Evolutionary conservation across 2,888 invertebrate genomes (phyloP).

Genomic region (Epicampocera succincta): DNA sequence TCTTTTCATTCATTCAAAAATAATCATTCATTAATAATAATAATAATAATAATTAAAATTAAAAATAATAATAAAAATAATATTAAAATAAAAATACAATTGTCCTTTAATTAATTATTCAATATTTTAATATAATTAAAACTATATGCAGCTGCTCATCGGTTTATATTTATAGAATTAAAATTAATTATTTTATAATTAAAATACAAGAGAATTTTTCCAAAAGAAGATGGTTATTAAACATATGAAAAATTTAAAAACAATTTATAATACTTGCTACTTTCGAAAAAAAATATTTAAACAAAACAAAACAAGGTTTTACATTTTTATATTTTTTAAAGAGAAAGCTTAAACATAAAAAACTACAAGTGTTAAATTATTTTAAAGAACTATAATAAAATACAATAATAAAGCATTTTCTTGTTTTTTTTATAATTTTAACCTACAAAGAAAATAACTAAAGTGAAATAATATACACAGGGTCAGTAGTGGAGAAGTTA

Average conservation of each 20-base stretch:
- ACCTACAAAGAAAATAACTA: constrained; percentile 42
- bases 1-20: constrained; percentile 74
- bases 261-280: constrained; percentile 65
- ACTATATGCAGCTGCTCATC: constrained; percentile 67
- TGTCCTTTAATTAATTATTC: constrained; percentile 58
- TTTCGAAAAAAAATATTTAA: constrained; percentile 47
- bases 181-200: constrained; percentile 58
- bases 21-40: constrained; percentile 76
- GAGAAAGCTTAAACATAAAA: constrained; percentile 31
- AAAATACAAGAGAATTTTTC: constrained; percentile 69
- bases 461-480: constrained; percentile 65
- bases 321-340: constrained; percentile 52
- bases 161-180: constrained; percentile 61
- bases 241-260: constrained; percentile 73
- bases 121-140: constrained; percentile 62
- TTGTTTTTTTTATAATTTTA: constrained; percentile 35
- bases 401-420: constrained; percentile 68
- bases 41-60: constrained; percentile 75
- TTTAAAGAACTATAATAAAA: constrained; percentile 49
- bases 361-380: constrained; percentile 32
- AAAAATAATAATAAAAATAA: constrained; percentile 73
- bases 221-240: constrained; percentile 58
- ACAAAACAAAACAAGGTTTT: constrained; percentile 64
- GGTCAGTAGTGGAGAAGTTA: constrained; percentile 27
- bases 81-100: constrained; percentile 68